A percentile compares a stretch with the other conserved stretches of the same genome.
Conservation (phyloP, 2,888 invertebrate genomes). For the Monoplex corrugatus region DNA sequence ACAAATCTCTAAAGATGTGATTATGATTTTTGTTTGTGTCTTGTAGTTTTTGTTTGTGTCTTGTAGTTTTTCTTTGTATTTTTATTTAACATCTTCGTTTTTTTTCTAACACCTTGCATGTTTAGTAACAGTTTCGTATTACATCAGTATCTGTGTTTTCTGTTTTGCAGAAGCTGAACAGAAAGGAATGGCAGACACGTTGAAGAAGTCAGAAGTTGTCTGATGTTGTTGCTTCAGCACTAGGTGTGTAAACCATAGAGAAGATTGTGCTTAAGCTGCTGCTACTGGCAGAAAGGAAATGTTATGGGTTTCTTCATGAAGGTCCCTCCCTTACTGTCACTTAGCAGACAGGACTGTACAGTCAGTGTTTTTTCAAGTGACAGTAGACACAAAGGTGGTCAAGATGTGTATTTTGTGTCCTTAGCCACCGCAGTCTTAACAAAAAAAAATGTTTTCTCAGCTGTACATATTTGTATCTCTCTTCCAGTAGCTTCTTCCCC, state of each 20-base stretch:
- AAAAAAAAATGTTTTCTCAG: neutral
- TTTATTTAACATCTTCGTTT: neutral
- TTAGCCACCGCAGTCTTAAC: neutral
- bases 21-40: too few relatives aligned
- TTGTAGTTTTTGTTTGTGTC: too few relatives aligned
- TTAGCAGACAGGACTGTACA: neutral
- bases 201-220: neutral
- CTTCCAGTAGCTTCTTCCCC: neutral
- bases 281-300: neutral
- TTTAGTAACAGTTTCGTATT: neutral
- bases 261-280: slow-evolving; percentile 2
- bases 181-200: neutral
- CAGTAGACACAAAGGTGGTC: neutral
- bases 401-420: slow-evolving; percentile 26
- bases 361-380: neutral
- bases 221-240: slow-evolving; percentile 29
- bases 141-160: neutral
- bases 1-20: too few relatives aligned
- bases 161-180: neutral
- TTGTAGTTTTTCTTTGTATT: too few relatives aligned
- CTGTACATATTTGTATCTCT: slow-evolving; percentile 35
- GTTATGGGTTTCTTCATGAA: neutral
- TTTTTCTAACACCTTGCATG: neutral
- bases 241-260: slow-evolving; percentile 35
- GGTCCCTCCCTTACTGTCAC: too few relatives aligned